phyloP scores from a whole-genome alignment of 2,113 vertebrate species.

The rat (Rattus norvegicus) region GRCr8 NC_086020.1:35334501-35335000 shows the following conservation, averaged over 20 bases:
- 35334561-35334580: not conserved
- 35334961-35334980: too few relatives aligned
- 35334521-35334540: not conserved
- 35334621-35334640: not conserved
- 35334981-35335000: too few relatives aligned
- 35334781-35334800: not conserved
- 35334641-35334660: not conserved
- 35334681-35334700: not conserved
- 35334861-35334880: not conserved
- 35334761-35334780: not conserved
- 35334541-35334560: not conserved
- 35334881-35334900: too few relatives aligned
- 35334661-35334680: not conserved
- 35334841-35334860: not conserved
- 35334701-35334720: not conserved
- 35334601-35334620: not conserved
- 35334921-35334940: too few relatives aligned
- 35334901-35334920: too few relatives aligned
- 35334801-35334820: not conserved
- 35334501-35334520: not conserved
- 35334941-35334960: too few relatives aligned
- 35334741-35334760: not conserved
- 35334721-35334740: not conserved
- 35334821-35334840: not conserved
- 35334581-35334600: not conserved